Evolutionary conservation across 2,888 invertebrate species (phyloP), one percentile per base, ranked within the genome.

Genomic region (Julus scanicus): DNA sequence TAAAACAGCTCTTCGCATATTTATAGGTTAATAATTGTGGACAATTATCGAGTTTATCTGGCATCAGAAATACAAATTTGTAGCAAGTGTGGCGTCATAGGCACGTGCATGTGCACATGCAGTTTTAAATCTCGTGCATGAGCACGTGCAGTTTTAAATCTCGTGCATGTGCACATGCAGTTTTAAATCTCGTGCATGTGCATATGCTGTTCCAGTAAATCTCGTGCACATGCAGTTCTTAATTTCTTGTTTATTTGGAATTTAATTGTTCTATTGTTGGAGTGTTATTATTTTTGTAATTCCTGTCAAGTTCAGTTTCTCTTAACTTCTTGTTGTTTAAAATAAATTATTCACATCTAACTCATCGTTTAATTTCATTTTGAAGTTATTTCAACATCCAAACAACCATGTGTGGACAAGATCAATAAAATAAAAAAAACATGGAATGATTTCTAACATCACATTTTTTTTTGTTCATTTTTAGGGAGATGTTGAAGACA

Each of bases 401-500:
- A 29, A 29, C 29, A 44, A 44, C 44, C 44, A 53, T 20, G 63
- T 63, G n/a, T 63, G 6, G 63, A 63, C 63, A n/a, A 1, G 57
- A 29, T 71, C 29, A 8, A 20, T 11, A 37, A 29, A 37, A 37
- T 37, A 37, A 80, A 29, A 29, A 37, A 80, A 29, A 29, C 11
- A 17, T 15, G 17, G 49, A 44, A 48, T 17, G 39, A 44, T 85
- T 29, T 85, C 4, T 49, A 20, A 48, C n/a, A 8, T 40, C 9
- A 48, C 29, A 86, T 20, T 49, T 57, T 57, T 57, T 20, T 13
- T 29, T 86, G 4, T 86, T 49, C 9, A 17, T 86, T 63, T 57
- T 80, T 9, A 87, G 63, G 87, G 39, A 39, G 87, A 87, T 80
- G 2, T 71, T 39, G 87, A 87, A 80, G 86, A 87, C 5, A 39